These are phyloP conservation scores for Chironomus riparius DNA, from an alignment of 2,888 invertebrate genomes.

Conservation along the genomic window DNA sequence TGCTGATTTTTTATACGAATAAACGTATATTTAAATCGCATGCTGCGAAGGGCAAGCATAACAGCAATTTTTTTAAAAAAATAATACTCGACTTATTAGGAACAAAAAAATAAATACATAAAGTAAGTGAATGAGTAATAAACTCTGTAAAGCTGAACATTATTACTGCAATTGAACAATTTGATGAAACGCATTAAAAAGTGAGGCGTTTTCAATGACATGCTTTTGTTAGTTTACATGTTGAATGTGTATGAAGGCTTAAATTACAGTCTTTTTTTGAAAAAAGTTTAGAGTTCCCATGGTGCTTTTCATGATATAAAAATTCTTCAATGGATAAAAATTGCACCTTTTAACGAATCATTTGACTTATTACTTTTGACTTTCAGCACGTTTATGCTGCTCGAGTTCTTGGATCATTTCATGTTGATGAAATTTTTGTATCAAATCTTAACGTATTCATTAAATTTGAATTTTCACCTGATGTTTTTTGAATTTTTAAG, in stretches of 20 bases:
- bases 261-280: slow-evolving; percentile 14
- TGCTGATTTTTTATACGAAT: background rate
- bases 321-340: background rate
- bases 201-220: slow-evolving; percentile 11
- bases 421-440: no score
- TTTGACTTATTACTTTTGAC: no score
- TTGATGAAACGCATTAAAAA: slow-evolving; percentile 16
- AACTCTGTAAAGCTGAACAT: background rate
- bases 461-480: no score
- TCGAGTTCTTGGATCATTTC: no score
- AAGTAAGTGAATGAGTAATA: background rate
- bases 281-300: background rate
- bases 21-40: slow-evolving; percentile 17
- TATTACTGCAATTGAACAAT: slow-evolving; percentile 25
- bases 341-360: no score
- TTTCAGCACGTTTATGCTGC: no score
- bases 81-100: no score
- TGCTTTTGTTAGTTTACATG: background rate
- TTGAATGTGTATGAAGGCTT: background rate
- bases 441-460: no score
- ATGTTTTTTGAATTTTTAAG: no score
- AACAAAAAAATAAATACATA: background rate
- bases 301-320: background rate
- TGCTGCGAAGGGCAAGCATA: slow-evolving; percentile 12
- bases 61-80: background rate